Percentiles rank a stretch among this genome's conserved stretches.
phyloP scores from a whole-genome alignment of 2,888 invertebrate species.

The Cryptus armator region DNA sequence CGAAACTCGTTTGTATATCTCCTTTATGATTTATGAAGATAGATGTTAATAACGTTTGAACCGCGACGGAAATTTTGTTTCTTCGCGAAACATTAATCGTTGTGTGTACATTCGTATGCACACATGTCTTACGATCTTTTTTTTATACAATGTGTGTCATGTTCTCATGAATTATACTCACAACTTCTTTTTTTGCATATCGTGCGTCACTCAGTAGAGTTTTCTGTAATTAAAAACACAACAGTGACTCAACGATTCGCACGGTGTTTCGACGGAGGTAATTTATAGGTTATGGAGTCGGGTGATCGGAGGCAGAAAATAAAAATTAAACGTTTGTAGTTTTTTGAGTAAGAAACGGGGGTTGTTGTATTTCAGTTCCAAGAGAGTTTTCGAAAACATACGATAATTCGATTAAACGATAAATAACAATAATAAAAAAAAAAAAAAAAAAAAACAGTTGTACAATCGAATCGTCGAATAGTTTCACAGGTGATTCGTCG shows the following conservation, averaged over 20 bases:
- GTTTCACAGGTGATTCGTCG: constrained; percentile 58
- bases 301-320: constrained; percentile 23
- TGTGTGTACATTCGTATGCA: constrained; percentile 9
- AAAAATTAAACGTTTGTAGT: constrained; percentile 26
- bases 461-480: constrained; percentile 48
- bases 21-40: neutral
- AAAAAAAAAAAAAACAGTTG: constrained; percentile 59
- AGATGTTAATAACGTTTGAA: constrained; percentile 11
- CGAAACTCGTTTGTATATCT: neutral
- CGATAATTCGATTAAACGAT: constrained; percentile 58
- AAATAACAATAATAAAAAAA: constrained; percentile 70
- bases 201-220: neutral
- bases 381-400: constrained; percentile 65
- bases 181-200: neutral
- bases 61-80: constrained; percentile 34
- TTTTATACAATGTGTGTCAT: neutral
- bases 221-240: neutral
- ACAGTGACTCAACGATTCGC: constrained; percentile 11
- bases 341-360: constrained; percentile 73
- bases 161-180: neutral
- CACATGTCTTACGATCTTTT: neutral
- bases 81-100: constrained; percentile 17
- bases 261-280: neutral
- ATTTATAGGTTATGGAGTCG: constrained; percentile 3
- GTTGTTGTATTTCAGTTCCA: constrained; percentile 75